phyloP scores from a whole-genome alignment of 2,888 invertebrate genomes.

The Amiota minor region DNA sequence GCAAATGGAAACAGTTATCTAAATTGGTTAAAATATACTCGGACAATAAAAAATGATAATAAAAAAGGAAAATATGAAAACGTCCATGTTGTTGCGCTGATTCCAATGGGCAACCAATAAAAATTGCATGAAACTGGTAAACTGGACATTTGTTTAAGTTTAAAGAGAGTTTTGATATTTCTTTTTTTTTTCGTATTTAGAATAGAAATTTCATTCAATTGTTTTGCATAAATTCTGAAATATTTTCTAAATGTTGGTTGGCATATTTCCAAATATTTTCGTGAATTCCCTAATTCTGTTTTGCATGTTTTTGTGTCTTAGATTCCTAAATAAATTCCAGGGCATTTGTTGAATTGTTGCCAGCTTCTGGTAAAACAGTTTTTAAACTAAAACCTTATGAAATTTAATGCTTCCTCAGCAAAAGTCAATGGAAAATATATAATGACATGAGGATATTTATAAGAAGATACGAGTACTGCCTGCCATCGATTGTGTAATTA shows the following conservation, averaged over 20 bases:
- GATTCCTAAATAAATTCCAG: background rate
- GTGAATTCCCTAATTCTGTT: constrained; percentile 12
- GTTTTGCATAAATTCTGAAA: no score
- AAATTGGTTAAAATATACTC: constrained; percentile 60
- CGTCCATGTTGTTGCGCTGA: no score
- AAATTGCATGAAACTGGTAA: no score
- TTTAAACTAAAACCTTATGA: no score
- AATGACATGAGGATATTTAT: no score
- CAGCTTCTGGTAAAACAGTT: background rate
- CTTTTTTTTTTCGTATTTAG: no score
- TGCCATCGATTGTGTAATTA: constrained; percentile 62
- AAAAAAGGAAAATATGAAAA: background rate
- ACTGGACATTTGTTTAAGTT: no score
- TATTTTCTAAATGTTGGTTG: background rate
- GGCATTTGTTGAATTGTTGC: background rate
- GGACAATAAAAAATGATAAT: background rate
- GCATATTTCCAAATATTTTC: constrained; percentile 1
- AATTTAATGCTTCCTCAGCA: no score
- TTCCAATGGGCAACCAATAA: no score
- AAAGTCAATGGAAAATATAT: no score
- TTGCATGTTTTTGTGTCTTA: background rate
- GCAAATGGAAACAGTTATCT: constrained; percentile 71
- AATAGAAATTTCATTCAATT: no score
- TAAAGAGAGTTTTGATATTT: no score
- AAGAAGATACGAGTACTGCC: constrained; percentile 31